phyloP scores from a whole-genome alignment of 2,888 invertebrate species.

The Tipula helvola region DNA sequence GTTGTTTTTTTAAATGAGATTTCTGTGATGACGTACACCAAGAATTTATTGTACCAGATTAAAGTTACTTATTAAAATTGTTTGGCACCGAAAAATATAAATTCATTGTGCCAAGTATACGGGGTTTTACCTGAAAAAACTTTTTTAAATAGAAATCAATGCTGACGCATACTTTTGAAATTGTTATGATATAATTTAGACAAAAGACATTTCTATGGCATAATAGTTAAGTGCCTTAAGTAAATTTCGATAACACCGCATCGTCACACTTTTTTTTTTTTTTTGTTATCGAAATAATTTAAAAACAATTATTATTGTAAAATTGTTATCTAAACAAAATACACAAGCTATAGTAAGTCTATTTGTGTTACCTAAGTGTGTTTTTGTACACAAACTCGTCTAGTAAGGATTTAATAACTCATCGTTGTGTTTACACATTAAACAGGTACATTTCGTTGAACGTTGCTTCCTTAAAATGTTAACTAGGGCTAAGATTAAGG shows the following conservation, averaged over 20 bases:
- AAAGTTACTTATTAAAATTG: no score
- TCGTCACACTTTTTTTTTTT: background rate
- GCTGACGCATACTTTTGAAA: no score
- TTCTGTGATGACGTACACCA: no score
- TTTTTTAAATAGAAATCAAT: no score
- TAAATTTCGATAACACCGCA: background rate
- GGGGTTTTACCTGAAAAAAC: no score
- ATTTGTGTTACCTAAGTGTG: background rate
- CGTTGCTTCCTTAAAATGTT: background rate
- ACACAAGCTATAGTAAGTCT: background rate
- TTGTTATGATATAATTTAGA: no score
- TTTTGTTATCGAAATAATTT: background rate
- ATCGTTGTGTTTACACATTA: background rate
- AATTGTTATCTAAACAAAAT: background rate
- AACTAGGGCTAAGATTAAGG: background rate
- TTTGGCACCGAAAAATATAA: no score
- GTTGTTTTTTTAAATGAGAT: no score
- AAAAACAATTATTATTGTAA: background rate
- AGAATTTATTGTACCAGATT: no score
- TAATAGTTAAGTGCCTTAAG: background rate
- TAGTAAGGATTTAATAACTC: background rate
- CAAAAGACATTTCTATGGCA: background rate
- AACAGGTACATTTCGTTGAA: background rate
- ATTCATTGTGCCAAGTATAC: no score
- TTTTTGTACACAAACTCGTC: background rate